These are phyloP conservation scores for western clawed frog (Xenopus tropicalis) DNA, from an alignment of 2,113 vertebrate genomes.

Conservation along the genomic window DNA sequence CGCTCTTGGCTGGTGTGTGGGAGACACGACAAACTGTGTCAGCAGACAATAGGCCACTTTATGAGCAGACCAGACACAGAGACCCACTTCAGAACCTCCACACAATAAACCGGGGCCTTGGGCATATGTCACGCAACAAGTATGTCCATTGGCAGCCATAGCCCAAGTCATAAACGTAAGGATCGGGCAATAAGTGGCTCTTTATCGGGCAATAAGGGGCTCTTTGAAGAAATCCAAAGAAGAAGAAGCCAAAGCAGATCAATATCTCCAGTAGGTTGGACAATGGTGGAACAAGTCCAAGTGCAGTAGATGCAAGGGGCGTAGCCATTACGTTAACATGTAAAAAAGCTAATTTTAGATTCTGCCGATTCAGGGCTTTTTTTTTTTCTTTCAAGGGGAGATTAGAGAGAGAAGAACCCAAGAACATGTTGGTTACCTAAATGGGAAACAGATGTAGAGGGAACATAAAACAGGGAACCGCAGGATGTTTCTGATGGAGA, in stretches of 20 bases:
- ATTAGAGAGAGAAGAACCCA: neutral
- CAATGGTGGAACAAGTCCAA: neutral
- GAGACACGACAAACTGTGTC: neutral
- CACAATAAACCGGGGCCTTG: neutral
- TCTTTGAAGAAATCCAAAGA: no score
- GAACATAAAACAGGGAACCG: conserved; percentile 22
- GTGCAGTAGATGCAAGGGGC: no score
- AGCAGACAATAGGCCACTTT: neutral
- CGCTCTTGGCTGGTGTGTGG: neutral
- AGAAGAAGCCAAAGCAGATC: neutral
- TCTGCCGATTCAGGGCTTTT: conserved; percentile 15
- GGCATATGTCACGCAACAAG: neutral
- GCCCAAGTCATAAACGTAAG: no score
- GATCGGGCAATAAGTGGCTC: no score
- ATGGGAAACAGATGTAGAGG: conserved; percentile 35
- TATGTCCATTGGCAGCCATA: no score
- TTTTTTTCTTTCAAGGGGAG: conserved; percentile 10
- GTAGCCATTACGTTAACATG: neutral
- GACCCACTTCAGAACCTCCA: neutral
- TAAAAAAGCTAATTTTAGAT: conserved; percentile 1
- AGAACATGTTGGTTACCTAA: conserved; percentile 17
- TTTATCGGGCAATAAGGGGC: no score
- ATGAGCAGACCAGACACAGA: neutral
- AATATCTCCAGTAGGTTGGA: neutral
- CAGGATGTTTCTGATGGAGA: conserved; percentile 24